Evolutionary conservation across 2,888 invertebrate species (phyloP).

Genomic region (Tetragonisca angustula): DNA sequence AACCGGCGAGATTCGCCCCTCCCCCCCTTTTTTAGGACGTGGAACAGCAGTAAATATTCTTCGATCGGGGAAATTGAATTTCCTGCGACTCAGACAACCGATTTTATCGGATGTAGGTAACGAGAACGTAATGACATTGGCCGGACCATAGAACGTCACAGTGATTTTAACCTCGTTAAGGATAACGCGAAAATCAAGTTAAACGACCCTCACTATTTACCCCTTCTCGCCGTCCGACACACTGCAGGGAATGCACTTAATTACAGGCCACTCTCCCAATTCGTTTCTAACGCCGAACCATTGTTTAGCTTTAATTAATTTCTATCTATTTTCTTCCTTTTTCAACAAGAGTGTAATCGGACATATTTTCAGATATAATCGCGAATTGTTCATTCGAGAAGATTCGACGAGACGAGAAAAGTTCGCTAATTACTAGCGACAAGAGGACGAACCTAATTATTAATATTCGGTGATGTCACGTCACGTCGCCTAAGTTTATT

Average conservation of each 20-base stretch:
- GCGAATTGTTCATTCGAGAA: background rate
- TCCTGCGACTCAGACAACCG: constrained; percentile 21
- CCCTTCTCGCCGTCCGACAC: constrained; percentile 30
- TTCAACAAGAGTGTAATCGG: background rate
- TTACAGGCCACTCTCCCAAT: constrained; percentile 44
- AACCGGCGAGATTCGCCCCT: too few species aligned
- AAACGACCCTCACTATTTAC: constrained; percentile 53
- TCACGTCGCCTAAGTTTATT: background rate
- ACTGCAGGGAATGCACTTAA: constrained; percentile 61
- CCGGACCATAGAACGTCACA: constrained; percentile 67
- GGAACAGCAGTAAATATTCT: background rate
- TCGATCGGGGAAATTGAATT: constrained; percentile 39
- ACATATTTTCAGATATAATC: background rate
- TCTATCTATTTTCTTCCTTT: background rate
- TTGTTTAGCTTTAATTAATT: constrained; percentile 43
- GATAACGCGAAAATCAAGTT: constrained; percentile 73
- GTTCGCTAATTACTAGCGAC: background rate
- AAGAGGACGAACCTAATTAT: background rate
- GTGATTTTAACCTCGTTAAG: constrained; percentile 70
- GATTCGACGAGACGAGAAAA: background rate
- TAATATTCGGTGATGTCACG: too few species aligned
- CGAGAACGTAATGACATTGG: constrained; percentile 60
- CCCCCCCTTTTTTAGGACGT: too few species aligned
- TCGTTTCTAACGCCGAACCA: constrained; percentile 13
- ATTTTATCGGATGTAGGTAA: constrained; percentile 55